Evolutionary conservation across 2,888 invertebrate genomes (phyloP).

Genomic region (Caradrina clavipalpis): DNA sequence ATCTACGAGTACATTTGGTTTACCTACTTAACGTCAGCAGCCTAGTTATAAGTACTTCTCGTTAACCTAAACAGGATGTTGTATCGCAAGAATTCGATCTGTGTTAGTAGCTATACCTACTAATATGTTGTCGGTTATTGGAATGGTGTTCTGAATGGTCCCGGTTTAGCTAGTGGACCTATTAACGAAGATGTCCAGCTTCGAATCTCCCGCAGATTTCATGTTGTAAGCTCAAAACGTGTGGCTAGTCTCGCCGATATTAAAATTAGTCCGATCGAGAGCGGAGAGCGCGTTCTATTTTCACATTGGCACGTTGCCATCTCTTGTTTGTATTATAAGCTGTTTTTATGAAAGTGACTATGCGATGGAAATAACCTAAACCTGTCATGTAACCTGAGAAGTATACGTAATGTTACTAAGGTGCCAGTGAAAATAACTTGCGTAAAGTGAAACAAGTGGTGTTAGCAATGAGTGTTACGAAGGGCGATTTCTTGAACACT

Average conservation of each 20-base stretch:
- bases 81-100: neutral
- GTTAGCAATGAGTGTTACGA: conserved; percentile 63
- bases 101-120: neutral
- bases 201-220: conserved; percentile 69
- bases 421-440: conserved; percentile 50
- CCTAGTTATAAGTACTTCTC: conserved; percentile 10
- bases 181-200: conserved; percentile 46
- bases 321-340: conserved; percentile 91
- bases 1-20: conserved; percentile 1
- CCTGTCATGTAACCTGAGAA: conserved; percentile 89
- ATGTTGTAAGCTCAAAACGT: conserved; percentile 79
- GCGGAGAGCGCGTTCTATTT: conserved; percentile 88
- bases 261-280: conserved; percentile 89
- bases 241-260: conserved; percentile 82
- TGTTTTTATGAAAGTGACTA: conserved; percentile 91
- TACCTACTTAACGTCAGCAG: conserved; percentile 1
- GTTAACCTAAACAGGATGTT: conserved; percentile 6
- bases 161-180: conserved; percentile 6
- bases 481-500: conserved; percentile 38
- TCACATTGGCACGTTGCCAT: conserved; percentile 87
- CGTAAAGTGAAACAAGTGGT: conserved; percentile 50
- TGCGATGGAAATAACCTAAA: conserved; percentile 90
- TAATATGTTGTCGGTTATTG: neutral
- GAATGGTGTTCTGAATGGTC: conserved; percentile 18
- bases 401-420: conserved; percentile 73